A percentile compares a stretch with the other conserved stretches of the same genome.
phyloP scores from a whole-genome alignment of 2,797 vertebrate species.

The Gymnothorax reevesii region DNA sequence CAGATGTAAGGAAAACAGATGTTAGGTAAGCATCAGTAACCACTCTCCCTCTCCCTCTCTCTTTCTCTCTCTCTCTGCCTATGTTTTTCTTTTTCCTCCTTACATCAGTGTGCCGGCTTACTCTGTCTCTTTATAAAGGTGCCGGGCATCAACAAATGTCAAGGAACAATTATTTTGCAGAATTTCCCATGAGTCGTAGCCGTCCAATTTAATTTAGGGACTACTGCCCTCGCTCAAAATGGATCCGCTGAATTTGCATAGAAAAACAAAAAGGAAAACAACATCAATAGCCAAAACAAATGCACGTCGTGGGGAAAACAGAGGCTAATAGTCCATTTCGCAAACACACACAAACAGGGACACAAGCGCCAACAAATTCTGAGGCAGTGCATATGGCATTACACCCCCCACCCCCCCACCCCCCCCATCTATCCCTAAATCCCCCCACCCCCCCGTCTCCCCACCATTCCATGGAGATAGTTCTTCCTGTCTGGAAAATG shows the following conservation, averaged over 20 bases:
- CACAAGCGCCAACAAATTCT: conserved; percentile 48
- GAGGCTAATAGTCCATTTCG: conserved; percentile 56
- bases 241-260: background rate
- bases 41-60: conserved; percentile 22
- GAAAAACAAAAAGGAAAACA: background rate
- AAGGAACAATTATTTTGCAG: background rate
- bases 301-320: conserved; percentile 79
- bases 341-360: conserved; percentile 38
- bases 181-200: background rate
- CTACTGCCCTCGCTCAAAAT: conserved; percentile 3
- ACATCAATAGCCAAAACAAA: conserved; percentile 55
- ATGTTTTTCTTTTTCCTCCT: background rate
- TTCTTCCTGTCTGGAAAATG: conserved; percentile 33
- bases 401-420: conserved; percentile 40
- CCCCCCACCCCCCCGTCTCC: conserved; percentile 26
- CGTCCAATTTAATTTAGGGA: conserved; percentile 14
- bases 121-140: conserved; percentile 28
- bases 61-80: background rate
- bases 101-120: background rate
- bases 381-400: conserved; percentile 51
- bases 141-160: conserved; percentile 13
- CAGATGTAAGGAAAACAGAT: conserved; percentile 73
- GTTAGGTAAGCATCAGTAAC: conserved; percentile 50
- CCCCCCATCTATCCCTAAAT: conserved; percentile 39
- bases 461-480: conserved; percentile 34